Base-by-base conservation (phyloP, 1,140 invertebrate species). In the Cylas formicarius region DNA sequence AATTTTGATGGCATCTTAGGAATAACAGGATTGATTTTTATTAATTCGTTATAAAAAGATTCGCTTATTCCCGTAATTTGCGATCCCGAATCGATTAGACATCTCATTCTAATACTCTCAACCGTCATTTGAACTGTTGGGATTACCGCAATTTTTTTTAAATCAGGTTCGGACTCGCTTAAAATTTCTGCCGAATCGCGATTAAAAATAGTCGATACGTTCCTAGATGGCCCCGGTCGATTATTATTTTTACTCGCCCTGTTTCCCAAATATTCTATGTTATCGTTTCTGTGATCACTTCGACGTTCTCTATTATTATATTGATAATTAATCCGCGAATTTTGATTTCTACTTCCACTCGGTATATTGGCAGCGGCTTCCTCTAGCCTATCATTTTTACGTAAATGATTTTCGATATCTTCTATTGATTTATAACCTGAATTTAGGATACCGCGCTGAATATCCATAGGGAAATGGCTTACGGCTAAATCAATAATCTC, bases 61-160 rank as follows among this genome's bases (percentile, higher is more conserved):
- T 61, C 47, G 5, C 53, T 56, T 6, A 61, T 39, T 40, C 54
- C 53, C 5, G 52, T 57, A 11, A 58, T 44, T 37, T 60, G 49
- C 36, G 53, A 53, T 0, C 54, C 55, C 1, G 56, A 53, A 29
- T 58, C 56, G 1, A 58, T 0, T 9, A 39, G 11, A 7, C 13
- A 14, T 11, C 20, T 14, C 3, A 11, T 26, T 10, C 13, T n/a
- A 9, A 3, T 28, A 16, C 9, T 6, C 14, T 11, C 9, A 24
- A 16, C 18, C 13, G 23, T n/a, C 3, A 39, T 11, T 18, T 16
- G 13, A 13, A 19, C 13, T 1, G 17, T 10, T 3, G 13, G 10
- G 6, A 13, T n/a, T 11, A n/a, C 37, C 20, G 18, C 37, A 1
- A 4, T 24, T 39, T 13, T 16, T 28, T 39, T 24, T n/a, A n/a